Evolutionary conservation across 2,888 invertebrate species (phyloP).

Genomic region (Lumbricus terrestris): DNA sequence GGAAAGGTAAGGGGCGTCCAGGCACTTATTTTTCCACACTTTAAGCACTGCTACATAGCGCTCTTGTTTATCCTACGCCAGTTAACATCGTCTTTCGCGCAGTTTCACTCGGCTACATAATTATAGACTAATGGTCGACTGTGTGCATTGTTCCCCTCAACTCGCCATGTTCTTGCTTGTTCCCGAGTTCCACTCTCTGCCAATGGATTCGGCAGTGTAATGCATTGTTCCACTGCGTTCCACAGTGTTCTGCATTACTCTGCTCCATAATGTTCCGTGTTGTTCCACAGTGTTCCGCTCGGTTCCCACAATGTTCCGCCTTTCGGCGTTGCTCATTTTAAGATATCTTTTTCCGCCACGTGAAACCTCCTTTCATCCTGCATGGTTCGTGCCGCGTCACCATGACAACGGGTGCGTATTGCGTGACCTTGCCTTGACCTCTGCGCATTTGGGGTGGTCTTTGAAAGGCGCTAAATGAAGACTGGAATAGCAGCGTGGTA

Average conservation of each 20-base stretch:
- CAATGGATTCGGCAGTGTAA: too few relatives aligned
- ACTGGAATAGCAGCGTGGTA: not conserved
- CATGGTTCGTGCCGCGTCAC: not conserved
- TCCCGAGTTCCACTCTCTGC: too few relatives aligned
- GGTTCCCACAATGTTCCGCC: not conserved
- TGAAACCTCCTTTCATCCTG: not conserved
- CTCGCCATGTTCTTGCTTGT: not conserved
- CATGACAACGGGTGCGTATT: not conserved
- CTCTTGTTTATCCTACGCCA: too few relatives aligned
- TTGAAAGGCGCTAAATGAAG: not conserved
- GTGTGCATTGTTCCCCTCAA: not conserved
- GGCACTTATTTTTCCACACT: too few relatives aligned
- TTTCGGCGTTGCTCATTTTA: not conserved
- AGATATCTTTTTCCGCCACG: not conserved
- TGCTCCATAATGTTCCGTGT: not conserved
- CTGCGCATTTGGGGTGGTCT: not conserved
- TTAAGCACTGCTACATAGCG: too few relatives aligned
- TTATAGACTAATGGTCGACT: too few relatives aligned
- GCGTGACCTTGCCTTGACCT: not conserved
- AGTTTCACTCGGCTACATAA: not conserved
- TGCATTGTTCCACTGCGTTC: not conserved
- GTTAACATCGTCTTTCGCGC: not conserved
- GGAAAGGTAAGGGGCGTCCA: too few relatives aligned
- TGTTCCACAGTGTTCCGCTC: too few relatives aligned
- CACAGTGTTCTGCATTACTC: not conserved